Percentiles rank a stretch among this genome's conserved stretches.
These are phyloP conservation scores for Euleptes europaea DNA, from an alignment of 2,113 vertebrate species.

Conservation along the genomic window DNA sequence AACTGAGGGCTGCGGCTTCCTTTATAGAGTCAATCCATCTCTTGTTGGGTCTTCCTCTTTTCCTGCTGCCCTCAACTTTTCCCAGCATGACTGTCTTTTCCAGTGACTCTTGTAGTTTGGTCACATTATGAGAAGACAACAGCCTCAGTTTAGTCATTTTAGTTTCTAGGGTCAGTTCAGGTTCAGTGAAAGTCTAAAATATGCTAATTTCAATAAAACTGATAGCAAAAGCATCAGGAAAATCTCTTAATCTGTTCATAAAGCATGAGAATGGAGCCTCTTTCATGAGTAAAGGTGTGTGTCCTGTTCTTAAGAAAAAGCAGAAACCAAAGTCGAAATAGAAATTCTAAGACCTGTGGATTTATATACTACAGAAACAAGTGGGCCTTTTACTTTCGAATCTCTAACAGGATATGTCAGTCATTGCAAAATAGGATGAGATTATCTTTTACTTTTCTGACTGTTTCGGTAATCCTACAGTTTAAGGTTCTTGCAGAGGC, in stretches of 20 bases:
- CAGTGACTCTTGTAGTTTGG: too few species aligned
- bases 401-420: neutral
- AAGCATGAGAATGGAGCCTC: neutral
- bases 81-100: too few species aligned
- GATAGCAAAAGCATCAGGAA: rapidly evolving
- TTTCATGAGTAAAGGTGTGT: neutral
- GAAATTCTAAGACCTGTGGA: neutral
- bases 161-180: too few species aligned
- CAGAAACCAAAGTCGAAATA: rapidly evolving
- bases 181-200: too few species aligned
- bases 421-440: neutral
- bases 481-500: neutral
- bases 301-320: neutral
- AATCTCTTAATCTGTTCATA: neutral
- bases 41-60: too few species aligned
- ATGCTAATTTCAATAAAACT: rapidly evolving
- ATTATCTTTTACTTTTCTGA: neutral
- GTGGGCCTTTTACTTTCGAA: neutral
- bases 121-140: too few species aligned
- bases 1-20: too few species aligned
- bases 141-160: too few species aligned
- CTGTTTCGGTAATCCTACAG: neutral
- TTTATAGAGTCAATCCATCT: too few species aligned
- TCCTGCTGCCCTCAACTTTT: too few species aligned
- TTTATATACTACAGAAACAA: neutral